These are phyloP conservation scores for Brienomyrus brachyistius DNA, from an alignment of 2,113 vertebrate genomes.

Conservation along the genomic window DNA sequence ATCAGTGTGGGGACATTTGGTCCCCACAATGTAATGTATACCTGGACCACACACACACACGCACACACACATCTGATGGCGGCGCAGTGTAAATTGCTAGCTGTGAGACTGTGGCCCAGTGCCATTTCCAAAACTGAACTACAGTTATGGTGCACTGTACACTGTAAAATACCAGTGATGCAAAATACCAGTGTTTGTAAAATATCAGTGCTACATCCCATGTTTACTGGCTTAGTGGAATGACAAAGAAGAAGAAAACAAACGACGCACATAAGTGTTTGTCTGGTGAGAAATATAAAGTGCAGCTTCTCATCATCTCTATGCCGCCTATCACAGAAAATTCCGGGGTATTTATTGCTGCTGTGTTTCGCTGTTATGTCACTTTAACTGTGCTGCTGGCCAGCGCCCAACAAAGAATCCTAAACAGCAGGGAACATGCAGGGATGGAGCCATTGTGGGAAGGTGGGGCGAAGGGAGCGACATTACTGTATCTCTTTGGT, in stretches of 20 bases:
- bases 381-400: not conserved
- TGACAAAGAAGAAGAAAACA: not conserved
- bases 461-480: conserved; percentile 1
- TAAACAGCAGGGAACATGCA: not conserved
- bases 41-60: no score
- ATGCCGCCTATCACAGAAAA: not conserved
- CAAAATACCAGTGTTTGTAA: not conserved
- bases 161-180: not conserved
- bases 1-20: no score
- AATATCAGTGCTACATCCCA: not conserved
- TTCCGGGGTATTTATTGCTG: not conserved
- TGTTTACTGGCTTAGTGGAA: not conserved
- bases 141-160: not conserved
- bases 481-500: conserved; percentile 99
- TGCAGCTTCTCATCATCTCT: not conserved
- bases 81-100: not conserved
- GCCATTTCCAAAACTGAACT: not conserved
- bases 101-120: not conserved
- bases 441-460: not conserved
- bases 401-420: not conserved
- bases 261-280: not conserved
- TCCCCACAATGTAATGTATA: not conserved
- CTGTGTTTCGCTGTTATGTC: no score
- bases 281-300: not conserved
- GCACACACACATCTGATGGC: not conserved